phyloP scores from a whole-genome alignment of 35 echinoderm and acorn worm genomes.

The Heliocidaris erythrogramma region DNA sequence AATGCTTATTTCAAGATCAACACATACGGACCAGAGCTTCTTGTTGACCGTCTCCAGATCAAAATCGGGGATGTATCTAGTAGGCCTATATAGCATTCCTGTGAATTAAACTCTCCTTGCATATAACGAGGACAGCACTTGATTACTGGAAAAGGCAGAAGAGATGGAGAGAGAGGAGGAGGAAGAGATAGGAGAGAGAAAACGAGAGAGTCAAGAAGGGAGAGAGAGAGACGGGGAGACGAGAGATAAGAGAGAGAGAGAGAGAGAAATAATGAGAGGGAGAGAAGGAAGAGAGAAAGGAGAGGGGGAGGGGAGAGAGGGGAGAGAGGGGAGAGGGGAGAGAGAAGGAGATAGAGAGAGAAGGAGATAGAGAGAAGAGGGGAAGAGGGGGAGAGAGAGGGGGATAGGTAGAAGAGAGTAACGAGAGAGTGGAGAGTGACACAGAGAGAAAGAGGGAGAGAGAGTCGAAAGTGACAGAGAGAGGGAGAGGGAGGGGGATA shows the following conservation, averaged over 20 bases:
- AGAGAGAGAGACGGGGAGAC: background rate
- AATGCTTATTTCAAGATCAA: too few relatives aligned
- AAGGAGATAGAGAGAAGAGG: background rate
- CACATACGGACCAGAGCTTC: too few relatives aligned
- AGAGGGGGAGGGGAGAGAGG: background rate
- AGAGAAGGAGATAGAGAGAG: background rate
- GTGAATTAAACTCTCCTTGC: background rate
- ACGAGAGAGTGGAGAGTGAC: background rate
- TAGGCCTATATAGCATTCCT: background rate
- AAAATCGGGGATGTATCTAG: background rate
- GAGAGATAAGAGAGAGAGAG: background rate
- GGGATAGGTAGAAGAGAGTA: background rate
- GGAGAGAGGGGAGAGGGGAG: background rate
- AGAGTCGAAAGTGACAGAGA: background rate
- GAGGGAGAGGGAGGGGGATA: background rate
- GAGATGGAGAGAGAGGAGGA: background rate
- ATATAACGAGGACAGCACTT: background rate
- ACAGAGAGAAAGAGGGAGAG: background rate
- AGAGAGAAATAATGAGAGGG: background rate
- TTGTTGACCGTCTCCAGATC: background rate
- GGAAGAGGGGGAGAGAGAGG: background rate
- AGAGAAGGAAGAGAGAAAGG: background rate
- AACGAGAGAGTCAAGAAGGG: background rate
- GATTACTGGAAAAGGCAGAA: background rate
- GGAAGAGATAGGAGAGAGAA: background rate